Conservation (phyloP, 2,888 invertebrate genomes). For the Limnephilus marmoratus region DNA sequence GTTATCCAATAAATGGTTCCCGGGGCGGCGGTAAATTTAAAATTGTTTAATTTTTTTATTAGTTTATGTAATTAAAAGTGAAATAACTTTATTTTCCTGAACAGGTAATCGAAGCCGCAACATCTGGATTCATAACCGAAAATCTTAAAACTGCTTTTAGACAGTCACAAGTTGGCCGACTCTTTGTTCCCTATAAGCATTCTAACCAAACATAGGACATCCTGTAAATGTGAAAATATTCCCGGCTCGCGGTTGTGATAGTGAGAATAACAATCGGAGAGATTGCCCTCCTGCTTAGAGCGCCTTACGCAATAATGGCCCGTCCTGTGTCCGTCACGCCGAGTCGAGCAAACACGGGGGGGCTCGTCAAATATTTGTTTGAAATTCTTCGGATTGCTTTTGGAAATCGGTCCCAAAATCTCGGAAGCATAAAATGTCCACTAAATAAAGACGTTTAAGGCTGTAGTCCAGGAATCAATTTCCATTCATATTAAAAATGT, state of each 20-base stretch:
- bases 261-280: slow-evolving; percentile 52
- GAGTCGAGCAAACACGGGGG: slow-evolving; percentile 30
- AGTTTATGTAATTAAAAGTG: too few species aligned
- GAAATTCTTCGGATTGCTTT: slow-evolving; percentile 43
- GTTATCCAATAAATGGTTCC: too few species aligned
- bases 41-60: too few species aligned
- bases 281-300: slow-evolving; percentile 11
- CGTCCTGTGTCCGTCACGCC: slow-evolving; percentile 19
- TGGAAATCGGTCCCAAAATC: slow-evolving; percentile 20
- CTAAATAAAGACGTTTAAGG: slow-evolving; percentile 13
- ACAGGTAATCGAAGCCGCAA: too few species aligned
- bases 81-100: too few species aligned
- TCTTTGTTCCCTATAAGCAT: background rate
- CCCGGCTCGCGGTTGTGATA: slow-evolving; percentile 13
- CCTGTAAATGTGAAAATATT: slow-evolving; percentile 2
- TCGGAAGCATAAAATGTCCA: slow-evolving; percentile 17
- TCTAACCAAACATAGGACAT: background rate
- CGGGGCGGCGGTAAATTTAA: too few species aligned
- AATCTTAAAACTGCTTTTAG: too few species aligned
- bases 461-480: background rate
- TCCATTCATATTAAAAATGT: background rate
- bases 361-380: slow-evolving; percentile 48
- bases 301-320: background rate
- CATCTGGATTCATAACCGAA: too few species aligned
- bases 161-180: too few species aligned